phyloP scores from a whole-genome alignment of 2,797 vertebrate genomes.

The Melanotaenia trifasciata region DNA sequence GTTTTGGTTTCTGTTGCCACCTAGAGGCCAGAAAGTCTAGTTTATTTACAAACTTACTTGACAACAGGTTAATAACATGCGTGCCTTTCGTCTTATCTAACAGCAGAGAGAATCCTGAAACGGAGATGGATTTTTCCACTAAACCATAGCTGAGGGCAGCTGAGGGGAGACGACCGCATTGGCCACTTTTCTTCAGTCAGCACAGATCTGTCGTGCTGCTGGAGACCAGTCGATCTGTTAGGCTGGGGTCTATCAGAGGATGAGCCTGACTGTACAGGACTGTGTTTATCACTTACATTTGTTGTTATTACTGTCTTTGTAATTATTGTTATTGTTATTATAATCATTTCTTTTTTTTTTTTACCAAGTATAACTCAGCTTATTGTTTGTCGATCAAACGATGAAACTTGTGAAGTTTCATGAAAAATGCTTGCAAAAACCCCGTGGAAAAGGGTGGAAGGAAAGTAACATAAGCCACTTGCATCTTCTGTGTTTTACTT shows the following conservation, averaged over 20 bases:
- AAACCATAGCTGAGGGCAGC: conserved; percentile 76
- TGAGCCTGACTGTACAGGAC: conserved; percentile 86
- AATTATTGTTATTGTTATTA: conserved; percentile 83
- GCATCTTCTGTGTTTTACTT: conserved; percentile 75
- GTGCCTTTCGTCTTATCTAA: conserved; percentile 6
- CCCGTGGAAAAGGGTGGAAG: conserved; percentile 71
- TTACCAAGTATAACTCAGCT: conserved; percentile 82
- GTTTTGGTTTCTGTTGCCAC: not conserved
- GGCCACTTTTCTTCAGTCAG: conserved; percentile 81
- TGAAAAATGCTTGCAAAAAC: conserved; percentile 76
- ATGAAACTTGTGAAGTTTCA: conserved; percentile 81
- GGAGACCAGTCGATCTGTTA: conserved; percentile 84
- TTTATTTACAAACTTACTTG: not conserved
- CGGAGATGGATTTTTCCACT: conserved; percentile 87
- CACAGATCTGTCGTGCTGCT: conserved; percentile 80
- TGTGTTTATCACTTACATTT: conserved; percentile 85
- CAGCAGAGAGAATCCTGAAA: conserved; percentile 76
- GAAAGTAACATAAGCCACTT: conserved; percentile 83
- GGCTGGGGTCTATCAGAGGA: conserved; percentile 70
- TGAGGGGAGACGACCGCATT: conserved; percentile 83
- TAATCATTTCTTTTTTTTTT: conserved; percentile 68
- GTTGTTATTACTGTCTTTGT: conserved; percentile 82
- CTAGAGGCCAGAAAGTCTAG: not conserved
- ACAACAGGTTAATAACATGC: not conserved
- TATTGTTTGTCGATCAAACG: conserved; percentile 84